These are phyloP conservation scores for Delia radicum DNA, from an alignment of 1,140 invertebrate genomes.

Conservation along the genomic window DNA sequence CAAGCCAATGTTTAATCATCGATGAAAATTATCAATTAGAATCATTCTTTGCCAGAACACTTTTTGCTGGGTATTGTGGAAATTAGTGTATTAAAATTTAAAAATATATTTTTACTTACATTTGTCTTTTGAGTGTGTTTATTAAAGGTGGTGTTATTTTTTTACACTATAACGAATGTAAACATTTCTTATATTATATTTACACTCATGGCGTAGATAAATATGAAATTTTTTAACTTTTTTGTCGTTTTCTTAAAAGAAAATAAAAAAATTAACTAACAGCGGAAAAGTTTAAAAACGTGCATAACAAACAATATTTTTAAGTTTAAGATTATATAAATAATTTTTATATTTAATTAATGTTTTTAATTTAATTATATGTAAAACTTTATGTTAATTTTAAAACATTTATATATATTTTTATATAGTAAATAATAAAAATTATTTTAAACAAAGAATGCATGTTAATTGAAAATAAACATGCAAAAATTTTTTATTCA, in stretches of 20 bases:
- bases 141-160: neutral
- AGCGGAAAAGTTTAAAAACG: neutral
- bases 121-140: neutral
- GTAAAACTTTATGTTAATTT: neutral
- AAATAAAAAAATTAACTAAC: neutral
- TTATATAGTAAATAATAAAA: neutral
- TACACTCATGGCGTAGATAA: constrained; percentile 8
- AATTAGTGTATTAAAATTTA: too few relatives aligned
- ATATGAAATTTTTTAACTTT: neutral
- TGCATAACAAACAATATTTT: neutral
- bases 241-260: neutral
- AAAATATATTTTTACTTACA: neutral
- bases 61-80: too few relatives aligned
- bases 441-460: neutral
- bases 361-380: neutral
- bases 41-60: too few relatives aligned
- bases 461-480: neutral
- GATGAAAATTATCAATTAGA: too few relatives aligned
- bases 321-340: neutral
- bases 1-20: too few relatives aligned
- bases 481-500: neutral
- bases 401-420: neutral
- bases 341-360: too few relatives aligned
- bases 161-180: constrained; percentile 3
- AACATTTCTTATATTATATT: constrained; percentile 11